Base-by-base conservation (phyloP, 1,140 invertebrate genomes). In the Drosophila ficusphila region DNA sequence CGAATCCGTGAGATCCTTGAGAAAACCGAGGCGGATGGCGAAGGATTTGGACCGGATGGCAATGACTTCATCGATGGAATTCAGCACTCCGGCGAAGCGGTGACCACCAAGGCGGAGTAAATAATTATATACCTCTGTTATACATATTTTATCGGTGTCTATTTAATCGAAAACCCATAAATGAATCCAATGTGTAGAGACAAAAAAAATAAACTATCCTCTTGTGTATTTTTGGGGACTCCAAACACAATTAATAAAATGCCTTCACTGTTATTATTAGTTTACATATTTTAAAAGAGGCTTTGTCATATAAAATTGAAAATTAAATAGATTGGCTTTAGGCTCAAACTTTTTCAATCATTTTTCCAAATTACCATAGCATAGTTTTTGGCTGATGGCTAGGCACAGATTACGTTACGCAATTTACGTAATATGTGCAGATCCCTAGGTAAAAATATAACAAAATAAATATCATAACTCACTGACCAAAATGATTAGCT, bases 1-100 rank as follows among this genome's bases (percentile, higher is more conserved):
- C 85, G 85, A 0, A 64, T 89, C 12, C 34, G 60, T 0, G 83
- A 89, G 18, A 81, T 89, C 0, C 67, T 89, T 0, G 79, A 89
- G 12, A 74, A 65, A 2, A 72, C 52, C 7, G 82, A 86, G 34
- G 19, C 57, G 6, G 49, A 39, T 31, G 49, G 31, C 3, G 57
- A 77, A 2, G 21, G 51, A 0, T 14, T 49, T 0, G 68, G 62
- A 0, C 47, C 72, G 3, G 48, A 68, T n/a, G 61, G 25, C 6
- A 62, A 41, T 8, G 76, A 71, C 9, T 44, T 86, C 9, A 58
- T 71, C 6, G 54, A 86, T 29, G 81, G 68, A 3, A 62, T 74
- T 2, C 58, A 67, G 60, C 62, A 62, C 9, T 65, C 72, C 5
- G 21, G 18, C 11, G 62, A 77, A 6, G 11, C 31, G 16, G 31